Evolutionary conservation across 1,140 invertebrate species (phyloP).

Genomic region (Leptonema lineaticorne): DNA sequence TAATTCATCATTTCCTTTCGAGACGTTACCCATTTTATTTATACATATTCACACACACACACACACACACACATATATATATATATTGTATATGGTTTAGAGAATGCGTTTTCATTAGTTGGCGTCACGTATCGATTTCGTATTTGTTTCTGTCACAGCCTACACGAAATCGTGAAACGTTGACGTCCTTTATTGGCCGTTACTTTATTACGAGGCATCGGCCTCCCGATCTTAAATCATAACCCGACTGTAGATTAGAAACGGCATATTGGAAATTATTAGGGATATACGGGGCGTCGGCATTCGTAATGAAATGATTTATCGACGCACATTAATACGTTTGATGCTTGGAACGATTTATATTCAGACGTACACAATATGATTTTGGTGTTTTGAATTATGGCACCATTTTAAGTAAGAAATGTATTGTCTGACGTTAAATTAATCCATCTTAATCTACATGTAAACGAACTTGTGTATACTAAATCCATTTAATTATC

Average conservation of each 20-base stretch:
- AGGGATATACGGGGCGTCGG: background rate
- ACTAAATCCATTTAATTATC: too few species aligned
- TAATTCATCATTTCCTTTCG: conserved; percentile 35
- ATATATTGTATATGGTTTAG: conserved; percentile 20
- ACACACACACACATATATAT: too few species aligned
- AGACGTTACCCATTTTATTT: conserved; percentile 18
- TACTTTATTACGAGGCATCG: background rate
- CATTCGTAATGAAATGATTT: conserved; percentile 3
- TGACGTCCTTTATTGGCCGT: background rate
- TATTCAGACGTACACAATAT: too few species aligned
- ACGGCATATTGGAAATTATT: conserved; percentile 17
- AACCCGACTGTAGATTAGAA: conserved; percentile 5
- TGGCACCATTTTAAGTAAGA: too few species aligned
- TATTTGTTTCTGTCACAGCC: conserved; percentile 16
- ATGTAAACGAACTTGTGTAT: too few species aligned
- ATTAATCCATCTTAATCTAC: too few species aligned
- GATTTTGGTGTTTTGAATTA: too few species aligned
- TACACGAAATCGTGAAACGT: background rate
- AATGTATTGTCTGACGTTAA: too few species aligned
- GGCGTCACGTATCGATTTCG: conserved; percentile 14
- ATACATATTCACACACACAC: too few species aligned
- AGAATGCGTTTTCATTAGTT: conserved; percentile 33
- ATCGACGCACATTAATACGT: background rate
- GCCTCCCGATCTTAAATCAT: conserved; percentile 8
- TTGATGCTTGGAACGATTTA: background rate